phyloP scores from a whole-genome alignment of 1,140 invertebrate species.

The Eupristina koningsbergeri region DNA sequence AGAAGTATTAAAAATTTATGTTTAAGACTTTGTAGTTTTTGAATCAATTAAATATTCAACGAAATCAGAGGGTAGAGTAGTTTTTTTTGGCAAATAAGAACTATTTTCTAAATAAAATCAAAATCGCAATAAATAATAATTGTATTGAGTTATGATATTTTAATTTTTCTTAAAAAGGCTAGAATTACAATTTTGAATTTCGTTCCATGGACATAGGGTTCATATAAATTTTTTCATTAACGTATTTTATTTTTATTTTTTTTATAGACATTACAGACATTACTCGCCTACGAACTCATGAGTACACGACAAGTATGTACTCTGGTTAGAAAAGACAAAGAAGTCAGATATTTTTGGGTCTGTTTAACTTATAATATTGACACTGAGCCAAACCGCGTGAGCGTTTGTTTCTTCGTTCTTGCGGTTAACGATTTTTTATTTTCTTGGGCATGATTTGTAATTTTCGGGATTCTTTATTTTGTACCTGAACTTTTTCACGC shows the following conservation, averaged over 20 bases:
- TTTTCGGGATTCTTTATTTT: conserved; percentile 20
- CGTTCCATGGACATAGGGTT: too few relatives aligned
- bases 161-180: too few relatives aligned
- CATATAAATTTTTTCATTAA: too few relatives aligned
- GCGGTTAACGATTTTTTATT: conserved; percentile 19
- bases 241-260: too few relatives aligned
- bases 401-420: conserved; percentile 52
- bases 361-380: conserved; percentile 61
- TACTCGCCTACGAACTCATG: not conserved
- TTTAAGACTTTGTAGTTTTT: not conserved
- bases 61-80: too few relatives aligned
- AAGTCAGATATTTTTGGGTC: conserved; percentile 32
- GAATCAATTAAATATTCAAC: too few relatives aligned
- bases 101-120: too few relatives aligned
- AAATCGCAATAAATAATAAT: too few relatives aligned
- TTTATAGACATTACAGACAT: too few relatives aligned
- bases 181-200: too few relatives aligned
- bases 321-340: not conserved
- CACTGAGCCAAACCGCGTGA: conserved; percentile 59
- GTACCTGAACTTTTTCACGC: conserved; percentile 26
- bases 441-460: conserved; percentile 27
- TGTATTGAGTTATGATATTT: too few relatives aligned
- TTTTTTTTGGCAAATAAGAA: too few relatives aligned
- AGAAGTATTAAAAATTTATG: not conserved
- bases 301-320: conserved; percentile 29